Evolutionary conservation across 2,113 vertebrate species (phyloP).

Genomic region (Psittacula cyanocephala): DNA sequence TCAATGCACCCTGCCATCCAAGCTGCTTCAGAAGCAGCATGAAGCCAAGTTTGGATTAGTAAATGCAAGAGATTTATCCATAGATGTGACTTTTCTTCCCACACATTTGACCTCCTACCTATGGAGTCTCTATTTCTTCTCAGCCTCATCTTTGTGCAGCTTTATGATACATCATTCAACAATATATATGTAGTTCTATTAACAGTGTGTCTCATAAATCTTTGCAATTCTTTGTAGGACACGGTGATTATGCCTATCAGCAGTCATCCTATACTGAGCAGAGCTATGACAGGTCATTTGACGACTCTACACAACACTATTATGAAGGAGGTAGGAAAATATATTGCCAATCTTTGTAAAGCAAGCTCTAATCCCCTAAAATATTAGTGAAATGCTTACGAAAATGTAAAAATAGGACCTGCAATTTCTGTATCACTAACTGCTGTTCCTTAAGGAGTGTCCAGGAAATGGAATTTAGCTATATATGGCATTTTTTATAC

Average conservation of each 20-base stretch:
- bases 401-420: background rate
- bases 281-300: slow-evolving; percentile 90
- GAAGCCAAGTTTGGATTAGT: background rate
- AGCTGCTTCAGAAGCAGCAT: background rate
- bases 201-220: background rate
- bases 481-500: background rate
- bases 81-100: background rate
- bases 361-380: background rate
- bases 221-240: slow-evolving; percentile 75
- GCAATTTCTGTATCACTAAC: background rate
- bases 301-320: slow-evolving; percentile 93
- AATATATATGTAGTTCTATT: background rate
- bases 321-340: slow-evolving; percentile 89
- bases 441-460: background rate
- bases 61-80: background rate
- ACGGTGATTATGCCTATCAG: slow-evolving; percentile 90
- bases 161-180: background rate
- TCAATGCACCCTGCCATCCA: background rate
- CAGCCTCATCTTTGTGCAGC: background rate
- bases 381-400: background rate
- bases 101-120: background rate
- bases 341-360: background rate
- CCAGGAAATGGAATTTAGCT: background rate
- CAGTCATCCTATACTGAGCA: slow-evolving; percentile 91
- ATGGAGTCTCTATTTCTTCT: background rate